Base-by-base conservation (phyloP, 2,888 invertebrate genomes). In the Labia minor region DNA sequence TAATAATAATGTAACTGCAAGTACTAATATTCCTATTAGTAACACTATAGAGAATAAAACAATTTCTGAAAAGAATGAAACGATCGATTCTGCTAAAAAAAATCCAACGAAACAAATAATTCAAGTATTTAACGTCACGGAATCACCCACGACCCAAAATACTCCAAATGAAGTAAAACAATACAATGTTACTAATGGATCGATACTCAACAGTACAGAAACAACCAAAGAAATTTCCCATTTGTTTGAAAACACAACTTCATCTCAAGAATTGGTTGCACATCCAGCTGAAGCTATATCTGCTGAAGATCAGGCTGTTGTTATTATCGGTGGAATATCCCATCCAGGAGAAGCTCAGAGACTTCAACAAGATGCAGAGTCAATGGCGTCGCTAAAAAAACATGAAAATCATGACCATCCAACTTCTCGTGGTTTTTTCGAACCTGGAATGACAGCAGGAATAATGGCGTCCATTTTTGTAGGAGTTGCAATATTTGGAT, bases 401-500 rank as follows among this genome's bases (percentile, higher is more conserved):
- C 69, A 67, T 18, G 49, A 64, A 18, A 62, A 64, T 10, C 67
- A 67, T 19, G 16, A 8, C n/a, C 66, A 67, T 19, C 61, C 66
- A n/a, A 49, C 65, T 19, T 11, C 63, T 6, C 62, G 65, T 1
- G 62, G 67, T 18, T 69, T 69, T 64, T 33, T 68, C n/a, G 67
- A 68, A 37, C 67, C 71, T 8, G 68, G 68, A 14, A 67, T 70
- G 20, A 69, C 68, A 10, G 70, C 71, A n/a, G 70, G 65, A 19
- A 70, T 70, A 14, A 18, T 70, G 61, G 69, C 69, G 18, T 68
- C 66, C 11, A 68, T 71, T 3, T 77, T 80, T 68, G 75, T 78
- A 3, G 68, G 75, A 2, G 69, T 76, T 6, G 76, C 77, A 10
- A 70, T 78, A 1, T 49, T 76, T n/a, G 76, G 74, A 16, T 81